These are phyloP conservation scores for Porites lobata DNA, from an alignment of 92 coral and sea anemone species.

Conservation along the genomic window DNA sequence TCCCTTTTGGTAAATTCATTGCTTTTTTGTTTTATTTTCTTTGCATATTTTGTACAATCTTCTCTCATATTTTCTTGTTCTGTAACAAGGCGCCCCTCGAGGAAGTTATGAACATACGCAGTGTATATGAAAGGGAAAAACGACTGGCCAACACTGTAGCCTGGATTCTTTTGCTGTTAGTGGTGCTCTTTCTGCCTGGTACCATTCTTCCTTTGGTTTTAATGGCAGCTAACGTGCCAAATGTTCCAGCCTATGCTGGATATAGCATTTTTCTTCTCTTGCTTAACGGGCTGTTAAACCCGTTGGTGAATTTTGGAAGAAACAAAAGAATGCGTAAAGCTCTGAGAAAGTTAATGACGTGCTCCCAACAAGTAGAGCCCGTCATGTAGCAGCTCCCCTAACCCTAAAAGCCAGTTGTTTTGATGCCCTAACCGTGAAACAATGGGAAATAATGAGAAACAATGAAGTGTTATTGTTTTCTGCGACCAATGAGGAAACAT, in stretches of 20 bases:
- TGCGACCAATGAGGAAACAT: too few relatives aligned
- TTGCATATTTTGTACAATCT: background rate
- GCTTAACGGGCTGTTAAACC: constrained; percentile 16
- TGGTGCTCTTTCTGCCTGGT: constrained; percentile 6
- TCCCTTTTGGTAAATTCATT: background rate
- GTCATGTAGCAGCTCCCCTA: too few relatives aligned
- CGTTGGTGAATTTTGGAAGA: constrained; percentile 11
- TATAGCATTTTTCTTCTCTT: background rate
- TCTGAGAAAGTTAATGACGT: background rate
- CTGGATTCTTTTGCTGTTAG: background rate
- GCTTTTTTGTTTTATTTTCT: background rate
- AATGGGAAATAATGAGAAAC: too few relatives aligned
- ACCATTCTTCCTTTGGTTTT: background rate
- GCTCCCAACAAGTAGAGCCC: background rate
- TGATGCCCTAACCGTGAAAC: too few relatives aligned
- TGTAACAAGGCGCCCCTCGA: background rate
- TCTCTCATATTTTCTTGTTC: background rate
- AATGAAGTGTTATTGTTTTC: too few relatives aligned
- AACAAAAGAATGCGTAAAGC: constrained; percentile 10
- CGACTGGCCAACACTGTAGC: background rate
- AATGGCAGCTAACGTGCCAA: background rate
- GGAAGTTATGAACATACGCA: background rate
- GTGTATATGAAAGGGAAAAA: constrained; percentile 1
- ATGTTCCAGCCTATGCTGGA: too few relatives aligned
- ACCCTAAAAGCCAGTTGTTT: too few relatives aligned